Evolutionary conservation across 92 coral and sea anemone genomes (phyloP), one percentile per base, ranked within the genome.

Genomic region (Epizoanthus stellaris): DNA sequence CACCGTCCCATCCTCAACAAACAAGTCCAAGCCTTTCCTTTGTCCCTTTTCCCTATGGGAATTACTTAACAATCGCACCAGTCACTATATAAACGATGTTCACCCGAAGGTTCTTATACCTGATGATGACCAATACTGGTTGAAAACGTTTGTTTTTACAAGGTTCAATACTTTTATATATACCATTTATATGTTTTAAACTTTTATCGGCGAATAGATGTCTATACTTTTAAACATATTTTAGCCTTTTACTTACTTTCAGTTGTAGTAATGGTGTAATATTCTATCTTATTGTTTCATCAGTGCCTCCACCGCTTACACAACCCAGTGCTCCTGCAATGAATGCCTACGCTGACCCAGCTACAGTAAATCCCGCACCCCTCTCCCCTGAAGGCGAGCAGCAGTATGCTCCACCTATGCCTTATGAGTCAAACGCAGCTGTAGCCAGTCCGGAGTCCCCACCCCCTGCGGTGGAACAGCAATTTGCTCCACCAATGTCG

Each of bases 311-410:
- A 60, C 82, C 82, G 6, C 82, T 60, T n/a, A 25, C 59, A 73
- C 70, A 67, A 39, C 52, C 49, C 8, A 12, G 30, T 19, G 25
- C 20, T 16, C 72, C 72, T 12, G 21, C 23, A 0, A 45, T 79
- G 83, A 70, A 62, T 21, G 83, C 83, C 70, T 63, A 79, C 42
- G 83, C 83, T 11, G 83, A 79, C 67, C 83, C 83, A 63, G 45
- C 64, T 14, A 15, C 65, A 36, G 58, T 57, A 4, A 53, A 70
- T 4, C 38, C 70, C 42, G 45, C 63, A 57, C 10, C 72, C 70
- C 70, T 70, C 58, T 62, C 83, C 21, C 19, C 40, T 4, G 71
- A 61, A 17, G 60, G 8, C 21, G 70, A 62, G 23, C 81, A 76
- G 81, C 72, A 62, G 61, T 79, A 42, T 16, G 13, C 34, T 17